Conservation (phyloP, 2,113 vertebrate species). For the Apus apus region DNA sequence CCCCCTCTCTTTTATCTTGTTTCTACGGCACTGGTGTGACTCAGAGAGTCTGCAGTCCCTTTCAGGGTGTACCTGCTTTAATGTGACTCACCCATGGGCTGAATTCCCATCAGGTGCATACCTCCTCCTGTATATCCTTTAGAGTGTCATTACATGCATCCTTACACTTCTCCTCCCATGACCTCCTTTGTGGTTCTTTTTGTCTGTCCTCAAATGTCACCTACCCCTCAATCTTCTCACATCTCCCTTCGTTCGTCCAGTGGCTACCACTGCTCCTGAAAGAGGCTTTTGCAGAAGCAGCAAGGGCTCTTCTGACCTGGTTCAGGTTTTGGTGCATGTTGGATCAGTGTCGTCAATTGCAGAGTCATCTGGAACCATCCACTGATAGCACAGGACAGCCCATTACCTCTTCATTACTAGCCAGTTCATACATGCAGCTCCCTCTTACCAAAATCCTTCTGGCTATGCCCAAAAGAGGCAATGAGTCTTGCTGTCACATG, state of each 20-base stretch:
- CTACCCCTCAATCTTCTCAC: background rate
- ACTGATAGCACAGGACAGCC: background rate
- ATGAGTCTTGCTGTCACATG: background rate
- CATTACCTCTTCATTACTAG: background rate
- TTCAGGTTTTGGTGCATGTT: background rate
- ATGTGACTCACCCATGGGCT: background rate
- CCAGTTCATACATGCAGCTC: background rate
- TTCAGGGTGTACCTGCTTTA: background rate
- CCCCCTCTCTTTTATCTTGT: background rate
- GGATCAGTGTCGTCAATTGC: background rate
- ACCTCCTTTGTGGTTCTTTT: background rate
- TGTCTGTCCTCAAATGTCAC: background rate
- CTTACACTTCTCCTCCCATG: accelerated
- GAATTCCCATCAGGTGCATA: background rate
- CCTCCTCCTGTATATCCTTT: background rate
- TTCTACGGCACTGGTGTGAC: background rate
- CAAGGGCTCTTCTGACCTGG: background rate
- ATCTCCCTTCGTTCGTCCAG: background rate
- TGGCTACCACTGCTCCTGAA: background rate
- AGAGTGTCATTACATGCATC: background rate
- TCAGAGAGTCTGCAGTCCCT: background rate
- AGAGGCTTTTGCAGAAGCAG: background rate
- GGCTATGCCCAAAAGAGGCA: background rate
- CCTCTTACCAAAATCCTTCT: background rate
- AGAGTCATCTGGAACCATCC: background rate